Evolutionary conservation across 2,113 vertebrate genomes (phyloP).

Genomic region (Bufo bufo): DNA sequence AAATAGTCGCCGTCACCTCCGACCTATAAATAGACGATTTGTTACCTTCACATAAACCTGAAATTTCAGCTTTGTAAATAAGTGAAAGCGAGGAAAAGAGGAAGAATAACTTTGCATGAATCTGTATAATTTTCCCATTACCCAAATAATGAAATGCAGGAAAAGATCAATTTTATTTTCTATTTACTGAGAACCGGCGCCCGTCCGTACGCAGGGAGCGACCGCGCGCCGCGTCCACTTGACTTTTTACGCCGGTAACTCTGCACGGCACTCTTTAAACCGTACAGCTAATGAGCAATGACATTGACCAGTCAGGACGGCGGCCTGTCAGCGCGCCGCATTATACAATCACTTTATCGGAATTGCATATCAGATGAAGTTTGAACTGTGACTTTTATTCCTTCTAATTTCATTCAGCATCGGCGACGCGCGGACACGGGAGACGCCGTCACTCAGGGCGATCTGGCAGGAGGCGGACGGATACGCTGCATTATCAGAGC

Average conservation of each 20-base stretch:
- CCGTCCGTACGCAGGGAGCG: neutral
- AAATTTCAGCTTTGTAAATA: constrained; percentile 11
- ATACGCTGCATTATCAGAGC: neutral
- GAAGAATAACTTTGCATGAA: constrained; percentile 10
- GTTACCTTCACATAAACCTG: neutral
- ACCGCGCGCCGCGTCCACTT: neutral
- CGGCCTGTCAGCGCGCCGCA: neutral
- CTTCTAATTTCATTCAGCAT: constrained; percentile 12
- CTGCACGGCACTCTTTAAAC: neutral
- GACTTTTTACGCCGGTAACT: neutral
- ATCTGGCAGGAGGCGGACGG: neutral
- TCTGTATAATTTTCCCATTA: constrained; percentile 22
- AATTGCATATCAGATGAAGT: constrained; percentile 35
- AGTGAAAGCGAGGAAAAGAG: neutral
- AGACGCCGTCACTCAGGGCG: neutral
- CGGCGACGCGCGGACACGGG: neutral
- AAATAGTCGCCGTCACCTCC: neutral
- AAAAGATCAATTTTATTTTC: neutral
- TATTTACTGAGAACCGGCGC: neutral
- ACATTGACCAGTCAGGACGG: constrained; percentile 26
- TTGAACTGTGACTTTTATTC: constrained; percentile 37
- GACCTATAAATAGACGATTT: neutral
- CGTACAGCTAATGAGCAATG: constrained; percentile 17
- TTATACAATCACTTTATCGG: constrained; percentile 28
- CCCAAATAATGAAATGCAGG: neutral